A percentile compares a stretch with the other conserved stretches of the same genome.
Evolutionary conservation across 2,797 vertebrate species (phyloP).

Genomic region (Ctenopoma multispine): DNA sequence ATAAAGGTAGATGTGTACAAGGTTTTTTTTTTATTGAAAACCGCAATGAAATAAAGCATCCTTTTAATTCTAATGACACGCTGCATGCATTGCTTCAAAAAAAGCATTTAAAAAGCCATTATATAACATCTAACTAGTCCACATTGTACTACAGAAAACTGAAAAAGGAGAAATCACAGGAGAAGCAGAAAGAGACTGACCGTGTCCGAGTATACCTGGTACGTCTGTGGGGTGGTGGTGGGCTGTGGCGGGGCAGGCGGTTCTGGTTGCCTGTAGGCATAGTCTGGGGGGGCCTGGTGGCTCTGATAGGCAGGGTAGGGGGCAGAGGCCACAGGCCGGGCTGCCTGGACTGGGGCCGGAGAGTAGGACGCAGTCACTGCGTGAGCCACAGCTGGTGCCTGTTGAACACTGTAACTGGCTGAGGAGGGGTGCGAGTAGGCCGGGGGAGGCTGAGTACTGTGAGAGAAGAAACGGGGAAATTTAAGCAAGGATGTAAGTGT

Average conservation of each 20-base stretch:
- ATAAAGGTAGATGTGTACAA: background rate
- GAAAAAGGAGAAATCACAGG: slow-evolving; percentile 28
- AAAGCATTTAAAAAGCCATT: background rate
- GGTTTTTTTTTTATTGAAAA: too few species aligned
- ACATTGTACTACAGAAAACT: slow-evolving; percentile 11
- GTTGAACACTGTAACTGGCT: slow-evolving; percentile 78
- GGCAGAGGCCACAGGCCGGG: slow-evolving; percentile 66
- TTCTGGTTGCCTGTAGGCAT: slow-evolving; percentile 74
- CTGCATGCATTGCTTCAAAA: background rate
- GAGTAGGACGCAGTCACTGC: slow-evolving; percentile 80
- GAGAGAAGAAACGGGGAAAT: background rate
- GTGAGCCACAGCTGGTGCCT: slow-evolving; percentile 73
- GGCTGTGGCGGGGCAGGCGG: slow-evolving; percentile 76
- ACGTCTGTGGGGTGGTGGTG: slow-evolving; percentile 82
- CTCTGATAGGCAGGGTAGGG: slow-evolving; percentile 78
- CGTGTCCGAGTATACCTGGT: slow-evolving; percentile 84
- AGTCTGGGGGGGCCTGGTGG: slow-evolving; percentile 80
- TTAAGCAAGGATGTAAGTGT: background rate
- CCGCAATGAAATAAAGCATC: background rate
- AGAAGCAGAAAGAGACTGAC: slow-evolving; percentile 73
- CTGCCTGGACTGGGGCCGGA: slow-evolving; percentile 70
- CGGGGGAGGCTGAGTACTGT: slow-evolving; percentile 79
- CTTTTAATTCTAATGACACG: background rate
- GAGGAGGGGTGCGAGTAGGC: slow-evolving; percentile 82
- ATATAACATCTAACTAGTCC: background rate